Evolutionary conservation across 1,140 invertebrate genomes (phyloP).

Genomic region (Meloidogyne hapla): DNA sequence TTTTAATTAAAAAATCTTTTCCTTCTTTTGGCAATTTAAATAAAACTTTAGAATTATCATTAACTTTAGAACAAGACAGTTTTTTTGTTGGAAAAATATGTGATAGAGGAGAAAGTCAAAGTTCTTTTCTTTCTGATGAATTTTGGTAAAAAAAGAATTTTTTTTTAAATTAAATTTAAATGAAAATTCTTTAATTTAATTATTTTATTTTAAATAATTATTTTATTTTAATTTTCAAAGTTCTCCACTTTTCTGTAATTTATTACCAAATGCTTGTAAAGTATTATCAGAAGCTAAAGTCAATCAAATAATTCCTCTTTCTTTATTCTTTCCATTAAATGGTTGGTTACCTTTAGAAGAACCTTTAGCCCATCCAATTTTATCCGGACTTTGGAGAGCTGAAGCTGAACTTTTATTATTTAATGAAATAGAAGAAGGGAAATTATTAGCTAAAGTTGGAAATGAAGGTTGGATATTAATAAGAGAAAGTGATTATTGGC

Average conservation of each 20-base stretch:
- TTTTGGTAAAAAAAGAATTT: background rate
- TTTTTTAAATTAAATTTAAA: background rate
- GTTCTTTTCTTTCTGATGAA: conserved; percentile 23
- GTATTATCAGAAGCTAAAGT: background rate
- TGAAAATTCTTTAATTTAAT: too few relatives aligned
- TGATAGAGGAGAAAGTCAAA: conserved; percentile 19
- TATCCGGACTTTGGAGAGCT: conserved; percentile 13
- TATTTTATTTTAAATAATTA: too few relatives aligned
- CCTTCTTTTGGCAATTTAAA: background rate
- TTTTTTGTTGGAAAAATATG: conserved; percentile 25
- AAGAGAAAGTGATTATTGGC: background rate
- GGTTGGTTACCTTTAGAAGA: conserved; percentile 11
- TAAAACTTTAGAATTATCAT: conserved; percentile 6
- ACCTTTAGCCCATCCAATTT: conserved; percentile 10
- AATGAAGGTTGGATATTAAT: conserved; percentile 5
- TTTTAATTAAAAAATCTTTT: conserved; percentile 6
- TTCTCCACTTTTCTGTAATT: conserved; percentile 8
- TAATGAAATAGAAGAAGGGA: background rate
- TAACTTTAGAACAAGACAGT: conserved; percentile 24
- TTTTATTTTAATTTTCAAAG: conserved; percentile 10
- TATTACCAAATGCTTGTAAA: conserved; percentile 18
- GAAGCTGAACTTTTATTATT: conserved; percentile 17
- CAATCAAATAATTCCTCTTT: conserved; percentile 10
- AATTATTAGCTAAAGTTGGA: conserved; percentile 3
- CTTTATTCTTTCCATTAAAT: conserved; percentile 4